Percentiles rank a stretch among this genome's conserved stretches.
These are phyloP conservation scores for Cygnus olor DNA, from an alignment of 2,797 vertebrate genomes.

Conservation along the genomic window DNA sequence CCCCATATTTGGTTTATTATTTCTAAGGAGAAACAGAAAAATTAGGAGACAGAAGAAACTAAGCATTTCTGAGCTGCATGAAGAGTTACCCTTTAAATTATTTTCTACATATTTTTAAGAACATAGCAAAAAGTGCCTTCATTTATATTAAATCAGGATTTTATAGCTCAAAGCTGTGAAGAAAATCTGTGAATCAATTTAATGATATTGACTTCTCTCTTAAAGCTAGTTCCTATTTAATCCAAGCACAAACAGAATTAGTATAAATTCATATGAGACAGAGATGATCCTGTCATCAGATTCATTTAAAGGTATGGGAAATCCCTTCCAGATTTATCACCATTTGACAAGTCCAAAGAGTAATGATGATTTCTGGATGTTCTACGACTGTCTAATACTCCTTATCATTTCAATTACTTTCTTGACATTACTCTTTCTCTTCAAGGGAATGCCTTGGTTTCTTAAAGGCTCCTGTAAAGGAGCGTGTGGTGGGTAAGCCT, in stretches of 20 bases:
- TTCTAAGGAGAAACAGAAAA: not conserved
- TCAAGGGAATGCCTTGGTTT: not conserved
- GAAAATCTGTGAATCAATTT: not conserved
- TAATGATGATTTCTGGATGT: not conserved
- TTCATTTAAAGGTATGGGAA: slow-evolving; percentile 1
- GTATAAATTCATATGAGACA: not conserved
- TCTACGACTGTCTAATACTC: not conserved
- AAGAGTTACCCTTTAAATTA: not conserved
- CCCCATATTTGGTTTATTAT: not conserved
- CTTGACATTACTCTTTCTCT: not conserved
- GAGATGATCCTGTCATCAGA: not conserved
- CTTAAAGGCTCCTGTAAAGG: not conserved
- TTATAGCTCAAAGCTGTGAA: not conserved
- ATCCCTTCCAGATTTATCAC: not conserved
- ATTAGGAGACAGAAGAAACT: not conserved
- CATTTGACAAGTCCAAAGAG: not conserved
- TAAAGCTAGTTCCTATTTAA: not conserved
- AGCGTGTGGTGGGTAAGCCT: not conserved
- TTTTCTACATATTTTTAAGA: not conserved
- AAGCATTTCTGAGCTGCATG: not conserved
- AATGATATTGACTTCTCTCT: not conserved
- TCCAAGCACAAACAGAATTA: not conserved
- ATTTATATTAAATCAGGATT: not conserved
- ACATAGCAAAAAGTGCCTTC: not conserved
- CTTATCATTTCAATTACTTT: not conserved